Evolutionary conservation across 2,113 vertebrate species (phyloP).

Genomic region (Otolemur garnettii): DNA sequence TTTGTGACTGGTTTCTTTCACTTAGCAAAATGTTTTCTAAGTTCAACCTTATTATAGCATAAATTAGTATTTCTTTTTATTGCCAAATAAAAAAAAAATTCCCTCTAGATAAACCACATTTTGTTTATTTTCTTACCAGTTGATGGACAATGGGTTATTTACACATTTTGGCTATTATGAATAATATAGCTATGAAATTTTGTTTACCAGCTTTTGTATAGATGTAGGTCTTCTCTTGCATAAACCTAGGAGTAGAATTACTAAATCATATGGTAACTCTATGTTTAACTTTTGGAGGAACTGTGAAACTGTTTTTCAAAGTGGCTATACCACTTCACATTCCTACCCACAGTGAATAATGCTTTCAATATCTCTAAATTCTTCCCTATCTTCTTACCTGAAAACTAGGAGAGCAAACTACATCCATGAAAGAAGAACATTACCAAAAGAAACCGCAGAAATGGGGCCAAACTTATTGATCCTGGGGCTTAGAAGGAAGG

Average conservation of each 20-base stretch:
- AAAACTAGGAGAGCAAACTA: conserved; percentile 33
- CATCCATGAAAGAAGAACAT: not conserved
- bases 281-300: conserved; percentile 48
- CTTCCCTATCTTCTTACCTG: conserved; percentile 33
- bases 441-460: conserved; percentile 50
- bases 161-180: conserved; percentile 2
- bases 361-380: conserved; percentile 1
- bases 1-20: conserved; percentile 40
- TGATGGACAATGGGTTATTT: not conserved
- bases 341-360: not conserved
- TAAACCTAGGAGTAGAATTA: conserved; percentile 19
- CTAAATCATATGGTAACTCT: not conserved
- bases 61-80: conserved; percentile 44
- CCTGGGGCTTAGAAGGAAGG: not conserved
- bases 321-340: not conserved
- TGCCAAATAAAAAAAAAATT: conserved; percentile 15
- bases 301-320: conserved; percentile 29
- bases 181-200: not conserved
- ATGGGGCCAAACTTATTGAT: conserved; percentile 15
- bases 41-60: not conserved
- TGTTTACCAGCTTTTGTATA: not conserved
- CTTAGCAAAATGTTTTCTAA: conserved; percentile 34
- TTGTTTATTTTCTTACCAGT: not conserved
- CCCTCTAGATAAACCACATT: not conserved
- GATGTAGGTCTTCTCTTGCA: not conserved